Base-by-base conservation (phyloP, 23 tunicate genomes). In the Halocynthia roretzi region DNA sequence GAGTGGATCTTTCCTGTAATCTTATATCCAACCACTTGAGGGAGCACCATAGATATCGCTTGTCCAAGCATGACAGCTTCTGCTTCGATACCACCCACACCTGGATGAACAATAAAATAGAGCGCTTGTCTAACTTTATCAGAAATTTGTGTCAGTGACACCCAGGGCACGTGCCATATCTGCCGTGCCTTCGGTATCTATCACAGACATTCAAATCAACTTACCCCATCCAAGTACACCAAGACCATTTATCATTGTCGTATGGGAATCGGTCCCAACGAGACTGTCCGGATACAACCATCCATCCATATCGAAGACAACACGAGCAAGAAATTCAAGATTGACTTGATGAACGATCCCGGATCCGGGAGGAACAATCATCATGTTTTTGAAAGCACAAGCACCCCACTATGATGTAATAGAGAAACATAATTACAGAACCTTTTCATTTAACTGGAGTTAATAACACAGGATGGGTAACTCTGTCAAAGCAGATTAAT, bases 181-280 rank as follows among this genome's bases (percentile, higher is more conserved):
- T n/a, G n/a, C n/a, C n/a, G n/a, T n/a, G n/a, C n/a, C n/a, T n/a
- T n/a, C n/a, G n/a, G n/a, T n/a, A 31, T 31, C 44, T 31, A 31
- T 31, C 44, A 31, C 44, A 31, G 44, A 31, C 44, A 31, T 1
- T 31, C 44, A 31, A 1, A 1, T 31, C 44, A 80, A 22, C 98
- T 72, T 9, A 92, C 99, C 99, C 99, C 99, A 94, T 7, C 99
- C 99, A n/a, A 94, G 85, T 50, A 94, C 95, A 11, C 99, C 99
- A 44, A 94, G 82, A 50, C 99, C 99, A 66, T 94, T 94, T n/a
- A 94, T 94, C 99, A 94, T 94, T 6, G 99, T 94, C 5, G 99
- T 94, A 68, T 94, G 99, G 18, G 99, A 94, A 77, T 94, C 99
- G 5, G 99, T 94, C 51, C 99, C 99, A 17, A 94, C 95, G 5